These are phyloP conservation scores for Psettodes erumei DNA, from an alignment of 2,113 vertebrate species.

Conservation along the genomic window DNA sequence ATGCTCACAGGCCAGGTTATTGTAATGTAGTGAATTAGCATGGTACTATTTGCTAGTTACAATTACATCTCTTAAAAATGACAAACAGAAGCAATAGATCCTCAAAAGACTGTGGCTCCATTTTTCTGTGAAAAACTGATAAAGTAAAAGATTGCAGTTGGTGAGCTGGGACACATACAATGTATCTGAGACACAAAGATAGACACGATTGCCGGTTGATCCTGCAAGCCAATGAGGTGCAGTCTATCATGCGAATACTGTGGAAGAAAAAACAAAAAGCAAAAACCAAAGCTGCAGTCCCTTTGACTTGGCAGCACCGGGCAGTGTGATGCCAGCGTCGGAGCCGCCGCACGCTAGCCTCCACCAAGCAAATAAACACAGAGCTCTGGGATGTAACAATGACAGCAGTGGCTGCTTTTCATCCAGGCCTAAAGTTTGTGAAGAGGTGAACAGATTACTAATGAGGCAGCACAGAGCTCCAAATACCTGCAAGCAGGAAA, in stretches of 20 bases:
- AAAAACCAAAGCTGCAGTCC: conserved; percentile 1
- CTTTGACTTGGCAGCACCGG: conserved; percentile 47
- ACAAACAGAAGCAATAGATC: neutral
- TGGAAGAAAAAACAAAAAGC: conserved; percentile 9
- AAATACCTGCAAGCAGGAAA: conserved; percentile 10
- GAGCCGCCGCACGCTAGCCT: conserved; percentile 19
- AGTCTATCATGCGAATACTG: conserved; percentile 14
- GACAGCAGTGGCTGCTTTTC: conserved; percentile 47
- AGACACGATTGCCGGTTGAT: conserved; percentile 26
- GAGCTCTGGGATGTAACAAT: conserved; percentile 44
- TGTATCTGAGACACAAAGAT: neutral
- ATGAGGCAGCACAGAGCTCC: conserved; percentile 49
- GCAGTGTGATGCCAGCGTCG: conserved; percentile 26
- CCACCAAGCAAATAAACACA: conserved; percentile 32
- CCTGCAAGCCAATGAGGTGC: conserved; percentile 1
- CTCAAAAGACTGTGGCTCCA: no score
- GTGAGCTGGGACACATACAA: neutral
- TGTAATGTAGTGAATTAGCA: neutral
- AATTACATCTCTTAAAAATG: neutral
- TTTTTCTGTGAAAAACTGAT: neutral
- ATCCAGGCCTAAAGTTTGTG: conserved; percentile 36
- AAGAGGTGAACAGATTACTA: conserved; percentile 56
- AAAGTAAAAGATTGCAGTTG: neutral
- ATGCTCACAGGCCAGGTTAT: neutral
- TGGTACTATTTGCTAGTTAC: neutral